Evolutionary conservation across 2,888 invertebrate species (phyloP), one percentile per base, ranked within the genome.

Genomic region (Odontothrips loti): DNA sequence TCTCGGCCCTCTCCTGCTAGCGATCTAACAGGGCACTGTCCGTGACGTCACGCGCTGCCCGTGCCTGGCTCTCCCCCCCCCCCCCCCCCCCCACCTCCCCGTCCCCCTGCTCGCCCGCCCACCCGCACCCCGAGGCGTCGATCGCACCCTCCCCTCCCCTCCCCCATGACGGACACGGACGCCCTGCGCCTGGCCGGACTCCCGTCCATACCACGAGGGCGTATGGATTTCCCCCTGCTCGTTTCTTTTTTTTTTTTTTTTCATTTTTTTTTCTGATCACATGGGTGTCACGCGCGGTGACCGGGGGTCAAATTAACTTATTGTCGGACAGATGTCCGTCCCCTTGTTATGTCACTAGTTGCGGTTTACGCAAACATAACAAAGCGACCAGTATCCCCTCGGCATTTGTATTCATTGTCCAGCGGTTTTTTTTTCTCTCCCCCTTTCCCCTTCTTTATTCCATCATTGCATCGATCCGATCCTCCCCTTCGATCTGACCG

Each of bases 361-460:
- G 68, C 68, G 68, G 68, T 75, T 68, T 68, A 68, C 68, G 68
- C 68, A 75, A 75, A 75, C 68, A 75, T 75, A 75, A 75, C 68
- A 75, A 75, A 75, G 68, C 68, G 27, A 27, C 68, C 68, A 75
- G 68, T 9, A 2, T 43, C 34, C 34, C 34, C 34, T 43, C 34
- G 15, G 20, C 58, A 75, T 75, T 75, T 27, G 23, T 75, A 75
- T 75, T 75, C 68, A 75, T 75, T 15, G 58, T n/a, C 58, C 58
- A 6, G 68, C 3, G 1, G 0, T 75, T 75, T 75, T 68, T 75
- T 75, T 75, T 23, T 75, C 27, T 8, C 68, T 27, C 68, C 27
- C 27, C 27, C 27, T 12, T 12, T 75, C 23, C 68, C 63, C 23
- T 12, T 75, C 27, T 27, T 20, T 15, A 58, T 58, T 20, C 20